Base-by-base conservation (phyloP, 2,113 vertebrate genomes). In the Puffinus mauretanicus region DNA sequence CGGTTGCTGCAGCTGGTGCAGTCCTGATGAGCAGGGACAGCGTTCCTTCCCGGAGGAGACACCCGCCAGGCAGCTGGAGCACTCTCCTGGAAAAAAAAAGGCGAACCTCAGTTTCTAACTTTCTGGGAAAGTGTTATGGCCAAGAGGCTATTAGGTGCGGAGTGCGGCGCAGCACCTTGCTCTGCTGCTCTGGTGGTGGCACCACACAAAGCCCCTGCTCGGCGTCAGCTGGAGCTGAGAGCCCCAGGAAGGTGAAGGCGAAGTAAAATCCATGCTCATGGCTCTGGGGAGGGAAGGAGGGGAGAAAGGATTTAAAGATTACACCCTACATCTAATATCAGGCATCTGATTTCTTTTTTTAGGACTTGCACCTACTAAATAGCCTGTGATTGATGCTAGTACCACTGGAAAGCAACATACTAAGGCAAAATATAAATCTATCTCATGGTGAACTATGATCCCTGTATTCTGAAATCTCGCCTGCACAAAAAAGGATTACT, bases 1-100 rank as follows among this genome's bases (percentile, higher is more conserved):
- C 0, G 0, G 11, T 49, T 2, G 3, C 47, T 52, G n/a, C n/a
- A 71, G 60, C 38, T 2, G 1, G 9, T 62, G 12, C 36, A 92
- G 75, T 27, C n/a, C 22, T n/a, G 21, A 21, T 11, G n/a, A 46
- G 15, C 8, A 2, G 36, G 18, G 25, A 87, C 18, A 77, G 11
- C 3, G 1, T 60, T 79, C 16, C 26, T 81, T 55, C 42, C 36
- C 0, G 0, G 13, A 26, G 19, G 8, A 72, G 65, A 32, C 21
- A 60, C 3, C 30, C 2, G 2, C 26, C 19, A 47, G 44, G 38
- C 36, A 86, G 32, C 24, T 78, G 55, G 29, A 83, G 24, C 5
- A 2, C 30, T 76, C 75, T 66, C 16, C 51, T 64, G 26, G 21
- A 57, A 46, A n/a, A 18, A 61, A 69, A 38, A 21, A 16, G 2